Conservation (phyloP, 1,140 invertebrate genomes). For the Pristionchus pacificus region DNA sequence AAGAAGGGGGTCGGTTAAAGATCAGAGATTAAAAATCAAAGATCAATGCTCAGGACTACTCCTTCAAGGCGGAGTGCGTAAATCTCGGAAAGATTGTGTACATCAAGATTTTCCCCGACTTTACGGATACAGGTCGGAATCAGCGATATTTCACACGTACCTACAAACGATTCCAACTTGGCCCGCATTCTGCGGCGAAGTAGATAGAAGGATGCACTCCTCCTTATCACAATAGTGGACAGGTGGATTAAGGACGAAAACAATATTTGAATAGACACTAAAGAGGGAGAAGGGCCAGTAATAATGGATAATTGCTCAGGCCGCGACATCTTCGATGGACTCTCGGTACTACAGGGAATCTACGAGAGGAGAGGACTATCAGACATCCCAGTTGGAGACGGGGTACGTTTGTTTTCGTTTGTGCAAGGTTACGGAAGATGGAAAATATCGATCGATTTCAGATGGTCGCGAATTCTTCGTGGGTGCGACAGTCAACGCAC, state of each 20-base stretch:
- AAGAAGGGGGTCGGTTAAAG: slow-evolving; percentile 12
- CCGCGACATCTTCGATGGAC: slow-evolving; percentile 17
- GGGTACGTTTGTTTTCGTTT: background rate
- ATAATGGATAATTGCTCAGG: slow-evolving; percentile 2
- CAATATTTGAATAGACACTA: too few relatives aligned
- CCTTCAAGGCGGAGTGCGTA: slow-evolving; percentile 25
- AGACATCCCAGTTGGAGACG: background rate
- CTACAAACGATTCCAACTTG: too few relatives aligned
- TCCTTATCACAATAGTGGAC: too few relatives aligned
- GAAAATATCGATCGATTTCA: too few relatives aligned
- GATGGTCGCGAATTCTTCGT: background rate
- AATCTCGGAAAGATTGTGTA: background rate
- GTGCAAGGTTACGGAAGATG: too few relatives aligned
- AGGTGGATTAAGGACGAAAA: too few relatives aligned
- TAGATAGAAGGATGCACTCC: too few relatives aligned
- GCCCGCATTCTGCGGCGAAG: too few relatives aligned
- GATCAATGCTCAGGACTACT: slow-evolving; percentile 19
- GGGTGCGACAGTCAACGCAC: background rate
- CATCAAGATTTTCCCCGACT: slow-evolving; percentile 4
- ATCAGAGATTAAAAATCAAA: background rate
- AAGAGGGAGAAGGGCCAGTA: too few relatives aligned
- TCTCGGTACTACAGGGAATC: slow-evolving; percentile 15
- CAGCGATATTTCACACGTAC: too few relatives aligned
- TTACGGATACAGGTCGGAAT: slow-evolving; percentile 2
- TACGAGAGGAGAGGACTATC: background rate